These are phyloP conservation scores for Theretra japonica DNA, from an alignment of 2,888 invertebrate species.

Conservation along the genomic window DNA sequence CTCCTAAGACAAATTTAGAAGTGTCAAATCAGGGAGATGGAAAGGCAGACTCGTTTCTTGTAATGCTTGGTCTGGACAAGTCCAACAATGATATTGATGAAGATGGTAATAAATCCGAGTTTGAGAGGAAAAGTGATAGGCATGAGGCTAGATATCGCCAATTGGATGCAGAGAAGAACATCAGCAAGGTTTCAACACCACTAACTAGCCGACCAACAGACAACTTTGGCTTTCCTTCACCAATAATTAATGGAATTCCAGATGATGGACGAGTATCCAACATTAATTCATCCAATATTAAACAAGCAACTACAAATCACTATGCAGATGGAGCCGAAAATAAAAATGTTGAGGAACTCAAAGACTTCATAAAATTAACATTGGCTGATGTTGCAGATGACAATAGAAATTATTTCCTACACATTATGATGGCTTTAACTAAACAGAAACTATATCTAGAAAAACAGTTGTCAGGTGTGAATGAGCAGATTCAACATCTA, in stretches of 20 bases:
- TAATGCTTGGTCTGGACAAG: conserved; percentile 75
- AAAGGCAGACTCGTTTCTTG: conserved; percentile 75
- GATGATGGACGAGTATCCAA: conserved; percentile 58
- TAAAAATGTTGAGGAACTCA: conserved; percentile 67
- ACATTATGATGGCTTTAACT: conserved; percentile 79
- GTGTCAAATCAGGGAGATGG: conserved; percentile 55
- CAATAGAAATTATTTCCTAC: conserved; percentile 74
- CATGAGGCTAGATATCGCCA: conserved; percentile 59
- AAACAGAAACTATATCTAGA: conserved; percentile 79
- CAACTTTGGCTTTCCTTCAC: conserved; percentile 64
- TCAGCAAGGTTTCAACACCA: conserved; percentile 76
- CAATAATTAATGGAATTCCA: conserved; percentile 60
- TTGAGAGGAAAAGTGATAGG: conserved; percentile 63
- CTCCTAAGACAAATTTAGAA: conserved; percentile 59
- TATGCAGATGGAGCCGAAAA: conserved; percentile 49
- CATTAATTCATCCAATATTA: conserved; percentile 52
- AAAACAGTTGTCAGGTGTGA: conserved; percentile 68
- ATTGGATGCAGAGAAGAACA: conserved; percentile 66
- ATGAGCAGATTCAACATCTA: conserved; percentile 65
- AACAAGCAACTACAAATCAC: conserved; percentile 47
- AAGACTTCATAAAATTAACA: conserved; percentile 72
- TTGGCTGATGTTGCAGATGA: conserved; percentile 73
- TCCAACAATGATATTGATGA: conserved; percentile 65
- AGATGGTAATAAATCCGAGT: conserved; percentile 60
- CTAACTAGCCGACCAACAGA: conserved; percentile 60